A percentile compares a stretch with the other conserved stretches of the same genome.
Evolutionary conservation across 2,113 vertebrate genomes (phyloP).

Genomic region (Cavia aperea): DNA sequence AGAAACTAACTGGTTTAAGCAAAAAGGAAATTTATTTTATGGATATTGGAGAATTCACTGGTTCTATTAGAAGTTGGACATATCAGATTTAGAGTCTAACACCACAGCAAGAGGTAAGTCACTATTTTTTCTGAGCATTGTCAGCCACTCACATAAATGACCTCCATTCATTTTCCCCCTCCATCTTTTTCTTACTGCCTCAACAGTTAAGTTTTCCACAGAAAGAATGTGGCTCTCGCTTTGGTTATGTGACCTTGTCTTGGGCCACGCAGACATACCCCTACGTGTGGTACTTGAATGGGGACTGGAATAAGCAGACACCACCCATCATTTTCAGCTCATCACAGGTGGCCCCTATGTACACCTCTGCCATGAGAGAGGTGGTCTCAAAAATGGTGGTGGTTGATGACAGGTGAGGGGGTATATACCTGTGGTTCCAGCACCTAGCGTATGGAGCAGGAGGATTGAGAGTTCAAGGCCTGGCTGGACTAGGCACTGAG

Average conservation of each 20-base stretch:
- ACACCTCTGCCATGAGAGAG: neutral
- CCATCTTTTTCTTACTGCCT: neutral
- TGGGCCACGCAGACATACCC: neutral
- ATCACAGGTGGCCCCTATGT: neutral
- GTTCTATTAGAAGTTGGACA: neutral
- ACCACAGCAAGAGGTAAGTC: neutral
- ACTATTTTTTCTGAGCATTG: neutral
- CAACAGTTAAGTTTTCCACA: neutral
- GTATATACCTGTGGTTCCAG: neutral
- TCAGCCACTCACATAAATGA: neutral
- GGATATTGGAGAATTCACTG: neutral
- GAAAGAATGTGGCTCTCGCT: neutral
- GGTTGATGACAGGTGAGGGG: neutral
- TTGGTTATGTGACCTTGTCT: neutral
- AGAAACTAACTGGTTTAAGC: slow-evolving; percentile 2
- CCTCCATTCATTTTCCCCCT: neutral
- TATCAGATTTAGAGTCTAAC: slow-evolving; percentile 8
- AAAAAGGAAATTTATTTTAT: slow-evolving; percentile 32
- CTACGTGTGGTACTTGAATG: neutral
- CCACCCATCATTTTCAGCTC: neutral
- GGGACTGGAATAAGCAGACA: neutral
- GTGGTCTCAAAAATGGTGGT: neutral
- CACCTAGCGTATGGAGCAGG: neutral
- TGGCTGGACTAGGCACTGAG: neutral
- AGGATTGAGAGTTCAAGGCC: neutral